Evolutionary conservation across 2,113 vertebrate genomes (phyloP), one percentile per base, ranked within the genome.

Genomic region (Oplegnathus fasciatus): DNA sequence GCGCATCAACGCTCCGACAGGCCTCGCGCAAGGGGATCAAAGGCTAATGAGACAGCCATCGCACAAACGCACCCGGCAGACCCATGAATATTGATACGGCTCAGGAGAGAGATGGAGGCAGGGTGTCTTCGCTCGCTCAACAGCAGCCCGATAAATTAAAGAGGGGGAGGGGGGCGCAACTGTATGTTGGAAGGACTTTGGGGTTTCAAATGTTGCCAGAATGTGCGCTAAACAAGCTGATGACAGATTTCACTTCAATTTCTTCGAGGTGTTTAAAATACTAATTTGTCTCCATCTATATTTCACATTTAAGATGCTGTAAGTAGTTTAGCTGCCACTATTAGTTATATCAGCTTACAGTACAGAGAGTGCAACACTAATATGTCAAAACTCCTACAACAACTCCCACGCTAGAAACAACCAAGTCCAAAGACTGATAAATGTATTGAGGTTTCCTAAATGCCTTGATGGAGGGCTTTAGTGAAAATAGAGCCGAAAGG

Each of bases 1-100:
- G 90, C 83, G 87, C 89, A 24, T 89, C 90, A 87, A 80, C 82
- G 86, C 93, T 89, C 89, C 89, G 87, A 91, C 93, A 91, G 89
- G 88, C 87, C 92, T 88, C 80, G 88, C 83, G 88, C 89, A 60
- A 82, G 78, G 91, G 93, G 92, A 95, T 94, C 93, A 95, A 94
- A 95, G 93, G 92, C 92, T 94, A 94, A 94, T 91, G 93, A 95
- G 94, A 94, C 92, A 94, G 92, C 90, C 94, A 89, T 91, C 46
- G 90, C 92, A 84, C 89, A 93, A 92, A 93, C 87, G 89, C 89
- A 91, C 93, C 91, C 91, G 85, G 89, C 92, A 93, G 90, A 94
- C 77, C 90, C 91, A 94, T 95, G 93, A 94, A 95, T 95, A 95
- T 94, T 93, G 91, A 95, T 93, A 91, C 11, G 20, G 72, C 86